phyloP scores from a whole-genome alignment of 2,888 invertebrate genomes.

The Eugnorisma glareosa region DNA sequence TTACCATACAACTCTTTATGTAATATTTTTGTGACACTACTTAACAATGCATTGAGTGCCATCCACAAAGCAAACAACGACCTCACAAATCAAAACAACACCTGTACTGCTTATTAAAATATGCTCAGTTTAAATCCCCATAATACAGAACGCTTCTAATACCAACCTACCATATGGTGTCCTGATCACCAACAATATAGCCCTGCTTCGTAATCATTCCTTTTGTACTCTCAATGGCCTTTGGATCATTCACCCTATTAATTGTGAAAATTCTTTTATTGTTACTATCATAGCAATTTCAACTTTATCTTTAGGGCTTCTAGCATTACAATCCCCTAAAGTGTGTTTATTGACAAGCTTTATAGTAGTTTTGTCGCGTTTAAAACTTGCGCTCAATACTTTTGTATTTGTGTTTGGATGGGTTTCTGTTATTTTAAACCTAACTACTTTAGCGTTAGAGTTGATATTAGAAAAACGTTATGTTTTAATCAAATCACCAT shows the following conservation, averaged over 20 bases:
- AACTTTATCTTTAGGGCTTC: slow-evolving; percentile 61
- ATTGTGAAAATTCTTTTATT: slow-evolving; percentile 81
- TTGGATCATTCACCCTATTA: slow-evolving; percentile 88
- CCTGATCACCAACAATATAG: slow-evolving; percentile 80
- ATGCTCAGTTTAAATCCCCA: slow-evolving; percentile 84
- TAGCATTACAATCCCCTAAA: slow-evolving; percentile 59
- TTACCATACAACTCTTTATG: neutral
- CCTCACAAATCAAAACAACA: slow-evolving; percentile 74
- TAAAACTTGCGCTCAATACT: slow-evolving; percentile 78
- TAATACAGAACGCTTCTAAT: slow-evolving; percentile 79
- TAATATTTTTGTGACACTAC: slow-evolving; percentile 10
- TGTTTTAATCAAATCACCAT: slow-evolving; percentile 48
- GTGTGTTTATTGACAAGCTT: slow-evolving; percentile 75
- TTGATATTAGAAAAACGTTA: slow-evolving; percentile 56
- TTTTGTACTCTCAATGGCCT: slow-evolving; percentile 83
- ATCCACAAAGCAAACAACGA: slow-evolving; percentile 61
- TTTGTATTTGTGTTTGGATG: slow-evolving; percentile 66
- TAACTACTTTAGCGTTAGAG: slow-evolving; percentile 58
- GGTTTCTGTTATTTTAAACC: slow-evolving; percentile 63
- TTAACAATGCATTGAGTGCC: slow-evolving; percentile 34
- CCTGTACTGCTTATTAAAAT: slow-evolving; percentile 84
- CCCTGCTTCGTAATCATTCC: slow-evolving; percentile 85
- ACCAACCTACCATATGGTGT: slow-evolving; percentile 86
- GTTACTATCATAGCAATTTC: slow-evolving; percentile 47
- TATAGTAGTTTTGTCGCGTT: slow-evolving; percentile 80